phyloP scores from a whole-genome alignment of 2,797 vertebrate species.

The Sternotherus odoratus region DNA sequence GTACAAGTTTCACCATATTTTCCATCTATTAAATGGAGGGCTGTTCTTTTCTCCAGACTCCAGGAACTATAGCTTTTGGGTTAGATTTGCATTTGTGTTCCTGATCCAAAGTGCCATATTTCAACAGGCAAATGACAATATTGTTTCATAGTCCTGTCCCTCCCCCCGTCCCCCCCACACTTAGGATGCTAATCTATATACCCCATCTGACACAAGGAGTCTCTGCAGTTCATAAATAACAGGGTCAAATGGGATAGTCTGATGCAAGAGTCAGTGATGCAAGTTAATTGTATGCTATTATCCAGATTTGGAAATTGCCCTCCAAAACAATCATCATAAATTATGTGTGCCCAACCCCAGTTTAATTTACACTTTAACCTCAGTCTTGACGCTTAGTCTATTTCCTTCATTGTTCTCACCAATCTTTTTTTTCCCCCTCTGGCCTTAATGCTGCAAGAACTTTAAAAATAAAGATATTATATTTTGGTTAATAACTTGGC shows the following conservation, averaged over 20 bases:
- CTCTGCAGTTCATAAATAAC: not conserved
- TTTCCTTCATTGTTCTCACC: not conserved
- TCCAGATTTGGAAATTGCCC: constrained; percentile 8
- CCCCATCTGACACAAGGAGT: not conserved
- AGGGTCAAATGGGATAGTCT: constrained; percentile 6
- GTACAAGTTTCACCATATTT: not conserved
- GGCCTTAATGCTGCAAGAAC: not conserved
- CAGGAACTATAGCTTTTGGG: not conserved
- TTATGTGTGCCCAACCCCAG: not conserved
- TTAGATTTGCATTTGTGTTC: not conserved
- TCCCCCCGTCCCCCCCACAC: accelerated
- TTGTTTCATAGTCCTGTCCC: not conserved
- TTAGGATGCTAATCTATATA: too few relatives aligned
- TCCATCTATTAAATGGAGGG: not conserved
- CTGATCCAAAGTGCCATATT: not conserved
- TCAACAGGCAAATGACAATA: not conserved
- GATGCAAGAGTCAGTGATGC: not conserved
- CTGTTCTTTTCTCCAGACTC: not conserved
- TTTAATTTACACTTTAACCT: constrained; percentile 19
- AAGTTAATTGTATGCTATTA: not conserved
- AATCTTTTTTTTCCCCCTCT: not conserved
- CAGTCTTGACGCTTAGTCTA: constrained; percentile 20
- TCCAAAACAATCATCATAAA: not conserved
- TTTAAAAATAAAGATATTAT: not conserved
- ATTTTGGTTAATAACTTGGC: not conserved